Evolutionary conservation across 2,797 vertebrate species (phyloP), one percentile per base, ranked within the genome.

Genomic region (Bradypus variegatus): DNA sequence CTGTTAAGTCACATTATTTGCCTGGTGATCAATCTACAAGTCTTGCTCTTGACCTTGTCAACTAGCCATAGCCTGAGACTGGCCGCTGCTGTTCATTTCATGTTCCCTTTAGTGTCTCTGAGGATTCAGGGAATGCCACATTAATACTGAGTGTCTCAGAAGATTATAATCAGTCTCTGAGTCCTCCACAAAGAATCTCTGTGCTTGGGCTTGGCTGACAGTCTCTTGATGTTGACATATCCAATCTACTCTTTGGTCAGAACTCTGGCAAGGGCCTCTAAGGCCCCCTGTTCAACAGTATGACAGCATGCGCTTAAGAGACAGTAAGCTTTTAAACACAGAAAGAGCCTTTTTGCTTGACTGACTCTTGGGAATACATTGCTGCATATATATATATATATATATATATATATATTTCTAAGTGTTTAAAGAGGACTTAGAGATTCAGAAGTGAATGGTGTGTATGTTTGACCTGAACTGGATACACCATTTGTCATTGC

Each of bases 401-500:
- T 14, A 50, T 50, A 50, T 14, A 50, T 13, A 14, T 9, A 50
- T 9, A 50, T 50, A 50, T 84, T 94, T 95, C 95, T 94, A 95
- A 93, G 92, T 91, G 48, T 88, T 94, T 55, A 86, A 72, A 90
- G 81, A 88, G 78, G 72, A 84, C 94, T 96, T 90, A 88, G 89
- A 76, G 90, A 82, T 94, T 96, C 89, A 88, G 89, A 76, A 91
- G 90, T 95, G 72, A 93, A 53, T 70, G 87, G 0, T 38, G 14
- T 93, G 72, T 93, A 76, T 67, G 41, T 94, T 90, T 95, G 90
- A 94, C 83, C 75, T 25, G 5, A 89, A 81, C 79, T 88, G 25
- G 80, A 77, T 82, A 89, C 55, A 92, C 70, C 93, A 83, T 95
- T 96, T 94, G 89, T 93, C 55, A 58, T 95, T 96, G 92, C 58